These are phyloP conservation scores for Ginglymostoma cirratum DNA, from an alignment of 2,113 vertebrate genomes.

Conservation along the genomic window DNA sequence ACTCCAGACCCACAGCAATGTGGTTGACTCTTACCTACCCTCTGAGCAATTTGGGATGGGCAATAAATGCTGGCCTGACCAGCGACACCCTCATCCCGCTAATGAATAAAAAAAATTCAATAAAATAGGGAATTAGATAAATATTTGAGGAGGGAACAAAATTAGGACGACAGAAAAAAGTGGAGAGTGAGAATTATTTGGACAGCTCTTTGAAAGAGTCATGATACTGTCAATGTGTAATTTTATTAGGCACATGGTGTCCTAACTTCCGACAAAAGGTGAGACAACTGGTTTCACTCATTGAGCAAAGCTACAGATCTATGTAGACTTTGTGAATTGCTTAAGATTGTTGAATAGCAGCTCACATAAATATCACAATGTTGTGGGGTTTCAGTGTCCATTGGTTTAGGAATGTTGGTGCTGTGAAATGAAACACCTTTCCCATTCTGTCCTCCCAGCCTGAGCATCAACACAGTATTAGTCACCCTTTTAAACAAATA, in stretches of 20 bases:
- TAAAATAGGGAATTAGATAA: not conserved
- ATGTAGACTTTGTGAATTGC: not conserved
- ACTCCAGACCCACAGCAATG: too few species aligned
- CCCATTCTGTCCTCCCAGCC: not conserved
- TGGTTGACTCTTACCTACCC: too few species aligned
- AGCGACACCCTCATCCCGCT: too few species aligned
- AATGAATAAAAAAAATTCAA: too few species aligned
- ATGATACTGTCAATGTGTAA: not conserved
- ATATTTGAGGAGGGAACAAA: not conserved
- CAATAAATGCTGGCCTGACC: too few species aligned
- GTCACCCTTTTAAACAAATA: too few species aligned
- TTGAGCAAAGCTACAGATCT: not conserved
- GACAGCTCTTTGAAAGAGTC: not conserved
- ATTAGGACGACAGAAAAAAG: not conserved
- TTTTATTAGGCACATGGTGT: not conserved
- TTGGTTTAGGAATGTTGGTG: not conserved
- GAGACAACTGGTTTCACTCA: not conserved
- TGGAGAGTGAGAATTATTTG: not conserved
- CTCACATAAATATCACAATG: not conserved
- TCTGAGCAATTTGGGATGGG: too few species aligned
- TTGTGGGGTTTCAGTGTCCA: not conserved
- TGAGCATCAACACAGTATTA: not conserved
- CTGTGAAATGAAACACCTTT: not conserved
- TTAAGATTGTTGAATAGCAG: not conserved
- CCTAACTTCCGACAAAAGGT: not conserved